Percentiles rank a stretch among this genome's conserved stretches.
Evolutionary conservation across 2,888 invertebrate species (phyloP).

Genomic region (Dastarcus helophoroides): DNA sequence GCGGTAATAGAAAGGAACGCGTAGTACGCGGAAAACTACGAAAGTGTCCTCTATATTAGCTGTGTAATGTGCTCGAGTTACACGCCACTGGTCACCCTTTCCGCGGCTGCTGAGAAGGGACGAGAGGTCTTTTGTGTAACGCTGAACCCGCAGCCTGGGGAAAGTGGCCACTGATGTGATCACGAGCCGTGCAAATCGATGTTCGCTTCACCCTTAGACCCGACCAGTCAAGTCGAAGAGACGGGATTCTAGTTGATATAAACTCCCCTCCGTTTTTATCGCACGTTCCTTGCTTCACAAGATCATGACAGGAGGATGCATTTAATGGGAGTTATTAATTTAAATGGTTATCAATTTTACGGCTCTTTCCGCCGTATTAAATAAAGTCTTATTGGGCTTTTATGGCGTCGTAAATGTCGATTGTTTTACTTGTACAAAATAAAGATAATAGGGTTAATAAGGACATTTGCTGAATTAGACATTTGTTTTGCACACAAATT

Average conservation of each 20-base stretch:
- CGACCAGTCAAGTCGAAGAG: constrained; percentile 10
- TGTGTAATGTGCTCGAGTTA: constrained; percentile 10
- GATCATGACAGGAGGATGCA: not conserved
- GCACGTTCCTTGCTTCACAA: constrained; percentile 4
- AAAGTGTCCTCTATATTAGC: too few relatives aligned
- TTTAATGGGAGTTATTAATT: constrained; percentile 1
- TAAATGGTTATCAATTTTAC: too few relatives aligned
- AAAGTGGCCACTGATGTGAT: constrained; percentile 36
- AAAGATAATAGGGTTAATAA: too few relatives aligned
- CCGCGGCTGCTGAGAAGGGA: not conserved
- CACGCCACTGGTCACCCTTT: constrained; percentile 17
- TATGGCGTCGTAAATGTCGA: too few relatives aligned
- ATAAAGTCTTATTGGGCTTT: too few relatives aligned
- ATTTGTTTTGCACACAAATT: too few relatives aligned
- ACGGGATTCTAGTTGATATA: constrained; percentile 8
- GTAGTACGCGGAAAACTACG: too few relatives aligned
- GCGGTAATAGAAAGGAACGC: too few relatives aligned
- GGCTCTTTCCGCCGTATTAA: too few relatives aligned
- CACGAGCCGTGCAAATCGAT: constrained; percentile 37
- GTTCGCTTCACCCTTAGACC: constrained; percentile 32
- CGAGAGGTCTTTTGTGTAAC: constrained; percentile 28
- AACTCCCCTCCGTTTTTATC: constrained; percentile 11
- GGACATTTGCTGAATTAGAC: too few relatives aligned
- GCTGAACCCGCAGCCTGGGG: constrained; percentile 28
- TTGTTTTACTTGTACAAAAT: too few relatives aligned